Evolutionary conservation across 2,113 vertebrate species (phyloP).

Genomic region (Chaetodon auriga): DNA sequence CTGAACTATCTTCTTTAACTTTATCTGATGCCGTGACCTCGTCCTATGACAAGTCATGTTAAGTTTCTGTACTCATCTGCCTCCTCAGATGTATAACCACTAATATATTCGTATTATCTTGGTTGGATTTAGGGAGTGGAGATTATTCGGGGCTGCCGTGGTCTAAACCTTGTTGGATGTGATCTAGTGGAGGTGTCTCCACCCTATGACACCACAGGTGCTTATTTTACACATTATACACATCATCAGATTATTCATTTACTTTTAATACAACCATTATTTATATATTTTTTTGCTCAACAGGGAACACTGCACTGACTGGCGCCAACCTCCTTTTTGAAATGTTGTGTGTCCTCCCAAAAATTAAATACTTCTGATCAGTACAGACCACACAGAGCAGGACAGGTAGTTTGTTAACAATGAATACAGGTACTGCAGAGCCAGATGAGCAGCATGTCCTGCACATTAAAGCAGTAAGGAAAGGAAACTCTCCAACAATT

Average conservation of each 20-base stretch:
- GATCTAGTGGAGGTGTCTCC: conserved; percentile 96
- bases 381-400: not conserved
- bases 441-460: not conserved
- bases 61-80: not conserved
- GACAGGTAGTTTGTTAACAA: not conserved
- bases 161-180: conserved; percentile 92
- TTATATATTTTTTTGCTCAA: not conserved
- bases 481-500: not conserved
- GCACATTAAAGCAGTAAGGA: not conserved
- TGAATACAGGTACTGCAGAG: not conserved
- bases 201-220: conserved; percentile 91
- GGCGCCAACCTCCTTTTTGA: conserved; percentile 96
- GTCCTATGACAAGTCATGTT: not conserved
- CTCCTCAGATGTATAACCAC: not conserved
- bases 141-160: conserved; percentile 93
- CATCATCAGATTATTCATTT: not conserved
- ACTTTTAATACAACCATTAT: not conserved
- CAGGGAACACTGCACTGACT: conserved; percentile 94
- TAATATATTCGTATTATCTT: not conserved
- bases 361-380: conserved; percentile 83
- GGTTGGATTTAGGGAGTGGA: conserved; percentile 88
- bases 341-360: conserved; percentile 94
- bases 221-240: conserved; percentile 31
- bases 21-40: not conserved
- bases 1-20: not conserved